Conservation (phyloP, 2,888 invertebrate species). For the Gisinianus flammeolus region DNA sequence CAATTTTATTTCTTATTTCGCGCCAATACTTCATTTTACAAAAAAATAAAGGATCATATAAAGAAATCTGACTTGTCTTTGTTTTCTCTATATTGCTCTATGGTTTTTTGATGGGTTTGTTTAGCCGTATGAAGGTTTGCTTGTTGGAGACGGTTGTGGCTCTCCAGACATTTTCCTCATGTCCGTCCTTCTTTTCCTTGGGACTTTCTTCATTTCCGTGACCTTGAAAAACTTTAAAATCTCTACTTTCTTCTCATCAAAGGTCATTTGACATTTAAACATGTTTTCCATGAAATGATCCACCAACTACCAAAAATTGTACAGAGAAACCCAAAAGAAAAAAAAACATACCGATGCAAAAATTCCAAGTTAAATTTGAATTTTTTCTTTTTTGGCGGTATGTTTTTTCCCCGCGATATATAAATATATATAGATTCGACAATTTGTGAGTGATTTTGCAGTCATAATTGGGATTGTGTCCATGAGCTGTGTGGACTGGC, state of each 20-base stretch:
- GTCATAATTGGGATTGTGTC: conserved; percentile 64
- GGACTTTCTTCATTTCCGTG: conserved; percentile 61
- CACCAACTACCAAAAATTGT: no score
- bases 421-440: conserved; percentile 59
- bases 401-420: neutral
- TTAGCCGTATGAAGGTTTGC: conserved; percentile 70
- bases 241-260: conserved; percentile 60
- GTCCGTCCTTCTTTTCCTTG: conserved; percentile 61
- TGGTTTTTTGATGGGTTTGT: neutral
- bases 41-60: no score
- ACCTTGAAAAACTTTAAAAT: conserved; percentile 60
- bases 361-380: neutral
- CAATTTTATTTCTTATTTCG: neutral
- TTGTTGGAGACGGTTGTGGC: conserved; percentile 77
- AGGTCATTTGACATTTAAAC: conserved; percentile 55
- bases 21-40: no score
- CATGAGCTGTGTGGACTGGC: conserved; percentile 62
- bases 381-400: neutral
- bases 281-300: neutral
- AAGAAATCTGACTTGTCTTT: no score
- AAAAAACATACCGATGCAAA: no score
- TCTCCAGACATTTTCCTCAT: conserved; percentile 60
- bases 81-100: no score
- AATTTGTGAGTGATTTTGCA: conserved; percentile 64
- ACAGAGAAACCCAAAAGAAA: no score